Conservation (phyloP, 2,113 vertebrate genomes). For the Pangasianodon gigas region DNA sequence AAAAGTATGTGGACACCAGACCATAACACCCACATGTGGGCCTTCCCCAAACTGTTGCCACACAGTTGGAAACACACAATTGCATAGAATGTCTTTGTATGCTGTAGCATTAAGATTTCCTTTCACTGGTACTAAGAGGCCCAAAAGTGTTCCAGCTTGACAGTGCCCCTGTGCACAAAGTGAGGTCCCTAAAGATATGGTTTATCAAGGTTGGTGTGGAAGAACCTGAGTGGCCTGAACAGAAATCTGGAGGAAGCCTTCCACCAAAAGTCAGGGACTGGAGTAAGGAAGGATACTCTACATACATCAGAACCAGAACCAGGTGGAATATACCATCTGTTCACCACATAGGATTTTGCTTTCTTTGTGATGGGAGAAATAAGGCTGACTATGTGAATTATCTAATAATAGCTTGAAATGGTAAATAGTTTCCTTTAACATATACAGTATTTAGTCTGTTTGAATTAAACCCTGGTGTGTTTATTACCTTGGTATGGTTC, state of each 20-base stretch:
- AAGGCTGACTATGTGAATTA: background rate
- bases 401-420: background rate
- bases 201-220: background rate
- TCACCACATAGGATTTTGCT: background rate
- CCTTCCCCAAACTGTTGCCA: background rate
- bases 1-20: background rate
- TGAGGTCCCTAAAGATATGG: background rate
- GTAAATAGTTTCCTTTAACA: constrained; percentile 22
- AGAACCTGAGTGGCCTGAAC: background rate
- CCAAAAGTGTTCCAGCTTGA: background rate
- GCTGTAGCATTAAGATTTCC: background rate
- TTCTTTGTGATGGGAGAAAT: background rate
- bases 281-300: too few relatives aligned
- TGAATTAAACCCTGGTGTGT: constrained; percentile 5
- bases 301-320: background rate
- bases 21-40: background rate
- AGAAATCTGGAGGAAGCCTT: background rate
- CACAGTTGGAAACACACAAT: background rate
- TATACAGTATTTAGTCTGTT: constrained; percentile 15
- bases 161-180: background rate
- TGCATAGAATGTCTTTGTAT: background rate
- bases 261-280: background rate
- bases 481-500: background rate
- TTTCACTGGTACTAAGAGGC: background rate
- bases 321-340: background rate